A percentile compares a stretch with the other conserved stretches of the same genome.
phyloP scores from a whole-genome alignment of 2,797 vertebrate species.

The Pempheris klunzingeri region DNA sequence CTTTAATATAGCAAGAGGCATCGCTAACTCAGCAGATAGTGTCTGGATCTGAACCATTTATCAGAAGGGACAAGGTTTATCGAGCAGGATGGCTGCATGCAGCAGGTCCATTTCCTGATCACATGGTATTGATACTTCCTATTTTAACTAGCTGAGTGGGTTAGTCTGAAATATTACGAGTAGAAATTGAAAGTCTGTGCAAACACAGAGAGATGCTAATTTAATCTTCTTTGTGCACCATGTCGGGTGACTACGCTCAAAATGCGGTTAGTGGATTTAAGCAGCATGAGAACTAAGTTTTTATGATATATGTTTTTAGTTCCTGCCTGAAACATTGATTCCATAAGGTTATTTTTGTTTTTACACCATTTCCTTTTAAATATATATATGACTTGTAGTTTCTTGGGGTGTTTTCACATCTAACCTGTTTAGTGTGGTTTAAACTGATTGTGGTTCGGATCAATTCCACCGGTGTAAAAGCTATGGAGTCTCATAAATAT shows the following conservation, averaged over 20 bases:
- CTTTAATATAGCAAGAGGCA: slow-evolving; percentile 9
- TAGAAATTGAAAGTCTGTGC: not conserved
- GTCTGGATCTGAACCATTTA: not conserved
- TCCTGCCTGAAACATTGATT: not conserved
- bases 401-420: not conserved
- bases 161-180: slow-evolving; percentile 1
- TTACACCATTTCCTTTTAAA: not conserved
- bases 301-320: not conserved
- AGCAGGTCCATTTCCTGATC: not conserved
- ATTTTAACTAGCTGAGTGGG: slow-evolving; percentile 1
- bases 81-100: not conserved
- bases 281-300: not conserved
- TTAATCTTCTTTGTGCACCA: not conserved
- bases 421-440: not conserved
- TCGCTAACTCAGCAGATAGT: not conserved
- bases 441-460: not conserved
- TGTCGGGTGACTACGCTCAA: not conserved
- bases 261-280: not conserved
- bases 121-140: not conserved
- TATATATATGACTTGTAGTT: not conserved
- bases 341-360: too few species aligned
- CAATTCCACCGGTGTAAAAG: not conserved
- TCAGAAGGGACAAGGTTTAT: slow-evolving; percentile 4
- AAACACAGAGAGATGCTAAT: not conserved
- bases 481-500: too few species aligned